Conservation (phyloP, 1,140 invertebrate genomes). For the Temnothorax longispinosus region DNA sequence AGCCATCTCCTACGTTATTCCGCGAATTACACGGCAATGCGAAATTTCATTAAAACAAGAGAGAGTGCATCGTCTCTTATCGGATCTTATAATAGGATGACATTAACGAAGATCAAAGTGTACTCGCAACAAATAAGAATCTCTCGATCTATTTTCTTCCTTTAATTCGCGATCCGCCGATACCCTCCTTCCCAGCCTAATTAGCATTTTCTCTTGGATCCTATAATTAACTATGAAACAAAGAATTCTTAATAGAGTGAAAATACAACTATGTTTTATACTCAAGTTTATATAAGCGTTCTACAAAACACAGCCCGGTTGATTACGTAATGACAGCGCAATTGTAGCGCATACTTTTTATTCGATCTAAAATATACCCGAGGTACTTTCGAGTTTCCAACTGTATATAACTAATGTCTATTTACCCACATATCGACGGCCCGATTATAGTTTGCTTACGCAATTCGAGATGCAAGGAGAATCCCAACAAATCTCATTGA, state of each 20-base stretch:
- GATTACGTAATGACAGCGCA: not conserved
- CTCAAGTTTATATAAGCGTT: not conserved
- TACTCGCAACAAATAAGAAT: conserved; percentile 38
- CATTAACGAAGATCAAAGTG: conserved; percentile 54
- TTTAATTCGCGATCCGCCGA: conserved; percentile 30
- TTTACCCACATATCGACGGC: not conserved
- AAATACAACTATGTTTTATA: not conserved
- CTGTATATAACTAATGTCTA: not conserved
- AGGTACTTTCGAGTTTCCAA: not conserved
- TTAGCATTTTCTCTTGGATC: conserved; percentile 37
- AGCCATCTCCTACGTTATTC: conserved; percentile 12
- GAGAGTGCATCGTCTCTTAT: conserved; percentile 43
- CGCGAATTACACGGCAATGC: conserved; percentile 49
- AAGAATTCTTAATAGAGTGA: not conserved
- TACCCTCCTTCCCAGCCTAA: not conserved
- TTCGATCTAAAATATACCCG: not conserved
- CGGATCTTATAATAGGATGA: conserved; percentile 52
- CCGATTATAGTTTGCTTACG: not conserved
- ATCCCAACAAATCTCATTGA: conserved; percentile 6
- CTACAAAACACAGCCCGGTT: not conserved
- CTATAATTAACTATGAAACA: conserved; percentile 35
- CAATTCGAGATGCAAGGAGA: conserved; percentile 4
- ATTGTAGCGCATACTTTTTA: not conserved
- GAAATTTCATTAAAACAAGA: conserved; percentile 62
- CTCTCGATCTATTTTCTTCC: conserved; percentile 43